A percentile compares a stretch with the other conserved stretches of the same genome.
phyloP scores from a whole-genome alignment of 1,140 invertebrate genomes.

The Aphelenchoides besseyi region DNA sequence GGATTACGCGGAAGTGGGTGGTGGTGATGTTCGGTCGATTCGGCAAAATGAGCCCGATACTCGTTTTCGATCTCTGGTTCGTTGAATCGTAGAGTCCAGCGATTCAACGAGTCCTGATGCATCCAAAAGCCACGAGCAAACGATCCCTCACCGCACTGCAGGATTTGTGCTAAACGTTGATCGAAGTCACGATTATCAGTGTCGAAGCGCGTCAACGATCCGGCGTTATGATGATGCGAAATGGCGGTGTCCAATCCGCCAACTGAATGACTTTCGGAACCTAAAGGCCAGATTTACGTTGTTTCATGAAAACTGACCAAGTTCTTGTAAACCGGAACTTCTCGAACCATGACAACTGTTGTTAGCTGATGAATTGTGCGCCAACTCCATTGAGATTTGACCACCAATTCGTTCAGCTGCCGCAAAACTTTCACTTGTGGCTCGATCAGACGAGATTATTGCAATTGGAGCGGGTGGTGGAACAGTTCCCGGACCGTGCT shows the following conservation, averaged over 20 bases:
- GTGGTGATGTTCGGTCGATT: slow-evolving; percentile 62
- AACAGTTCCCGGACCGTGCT: not conserved
- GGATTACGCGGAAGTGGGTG: slow-evolving; percentile 20
- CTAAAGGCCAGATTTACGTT: not conserved
- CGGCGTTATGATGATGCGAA: slow-evolving; percentile 61
- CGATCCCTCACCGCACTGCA: slow-evolving; percentile 39
- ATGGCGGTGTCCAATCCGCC: slow-evolving; percentile 59
- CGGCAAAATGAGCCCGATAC: slow-evolving; percentile 78
- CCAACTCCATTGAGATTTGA: slow-evolving; percentile 53
- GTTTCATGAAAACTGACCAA: not conserved
- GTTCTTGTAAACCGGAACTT: slow-evolving; percentile 49
- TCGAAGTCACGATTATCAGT: slow-evolving; percentile 62
- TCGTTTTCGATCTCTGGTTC: slow-evolving; percentile 77
- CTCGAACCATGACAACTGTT: slow-evolving; percentile 51
- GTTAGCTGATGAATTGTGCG: slow-evolving; percentile 51
- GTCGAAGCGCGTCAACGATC: slow-evolving; percentile 60
- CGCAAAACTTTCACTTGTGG: slow-evolving; percentile 26
- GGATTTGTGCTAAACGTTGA: slow-evolving; percentile 56
- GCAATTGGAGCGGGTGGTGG: not conserved
- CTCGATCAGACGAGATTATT: slow-evolving; percentile 10
- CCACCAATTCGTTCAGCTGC: slow-evolving; percentile 49
- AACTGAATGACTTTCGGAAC: slow-evolving; percentile 55
- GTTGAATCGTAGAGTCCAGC: slow-evolving; percentile 76
- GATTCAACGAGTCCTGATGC: slow-evolving; percentile 79
- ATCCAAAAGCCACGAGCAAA: slow-evolving; percentile 72